Evolutionary conservation across 2,113 vertebrate species (phyloP).

Genomic region (Dolichotis patagonum): DNA sequence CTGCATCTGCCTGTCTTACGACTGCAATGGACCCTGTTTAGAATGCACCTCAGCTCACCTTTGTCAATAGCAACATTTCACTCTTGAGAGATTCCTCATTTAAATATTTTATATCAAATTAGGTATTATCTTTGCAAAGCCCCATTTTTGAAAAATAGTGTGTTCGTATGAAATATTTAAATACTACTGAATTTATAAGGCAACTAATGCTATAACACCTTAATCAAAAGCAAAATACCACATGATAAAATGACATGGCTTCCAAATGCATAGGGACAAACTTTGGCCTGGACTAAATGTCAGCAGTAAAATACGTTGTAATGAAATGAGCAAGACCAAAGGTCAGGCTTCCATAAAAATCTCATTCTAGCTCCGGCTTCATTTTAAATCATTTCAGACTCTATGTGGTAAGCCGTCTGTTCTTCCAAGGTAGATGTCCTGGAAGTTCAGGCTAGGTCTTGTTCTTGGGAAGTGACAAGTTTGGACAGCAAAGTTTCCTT

Average conservation of each 20-base stretch:
- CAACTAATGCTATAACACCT: constrained; percentile 47
- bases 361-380: constrained; percentile 75
- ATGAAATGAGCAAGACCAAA: constrained; percentile 85
- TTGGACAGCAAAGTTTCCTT: constrained; percentile 36
- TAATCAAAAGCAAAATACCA: constrained; percentile 83
- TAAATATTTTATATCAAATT: constrained; percentile 42
- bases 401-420: constrained; percentile 70
- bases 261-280: constrained; percentile 80
- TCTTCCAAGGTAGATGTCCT: constrained; percentile 74
- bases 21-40: not conserved
- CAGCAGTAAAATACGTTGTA: constrained; percentile 82
- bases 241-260: constrained; percentile 74
- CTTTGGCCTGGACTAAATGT: constrained; percentile 84
- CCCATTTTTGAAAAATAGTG: constrained; percentile 52
- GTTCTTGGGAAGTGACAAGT: constrained; percentile 56
- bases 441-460: constrained; percentile 65
- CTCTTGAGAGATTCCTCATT: constrained; percentile 54
- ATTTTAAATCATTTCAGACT: constrained; percentile 84
- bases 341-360: constrained; percentile 84
- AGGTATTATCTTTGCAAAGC: constrained; percentile 13
- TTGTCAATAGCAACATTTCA: not conserved
- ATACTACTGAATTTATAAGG: constrained; percentile 46
- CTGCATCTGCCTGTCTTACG: fast-evolving
- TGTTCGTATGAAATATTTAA: constrained; percentile 67
- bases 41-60: not conserved